Base-by-base conservation (phyloP, 1,140 invertebrate genomes). In the Aphidius gifuensis region DNA sequence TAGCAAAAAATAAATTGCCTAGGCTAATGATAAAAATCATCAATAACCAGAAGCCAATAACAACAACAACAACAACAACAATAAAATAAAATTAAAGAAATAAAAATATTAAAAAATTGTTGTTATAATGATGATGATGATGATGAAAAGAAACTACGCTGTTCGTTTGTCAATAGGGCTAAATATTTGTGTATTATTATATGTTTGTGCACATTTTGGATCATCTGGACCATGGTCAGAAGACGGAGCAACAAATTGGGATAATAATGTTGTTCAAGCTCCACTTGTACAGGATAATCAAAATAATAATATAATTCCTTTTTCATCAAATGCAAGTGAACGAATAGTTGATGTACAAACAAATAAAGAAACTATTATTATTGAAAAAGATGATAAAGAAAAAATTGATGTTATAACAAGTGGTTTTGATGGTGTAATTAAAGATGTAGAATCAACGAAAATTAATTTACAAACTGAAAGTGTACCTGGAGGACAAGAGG, bases 141-240 rank as follows among this genome's bases (percentile, higher is more conserved):
- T 83, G 63, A 76, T 84, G 61, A 83, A 88, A 64, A 84, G 87
- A 66, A 90, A 89, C 75, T 88, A 88, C 84, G 80, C 88, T 74
- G 83, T 90, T 69, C 83, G 87, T 66, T 85, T 89, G 73, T 90
- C 88, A 76, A 87, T 90, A 68, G 83, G 90, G 53, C 83, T 89
- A 56, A 90, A 90, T 71, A 82, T 90, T 53, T 86, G 84, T 65
- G 88, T 90, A 46, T 76, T 90, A 39, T 74, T 90, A 55, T 90
- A 90, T 75, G 83, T 87, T n/a, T 85, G 84, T 65, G 82, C 82
- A 56, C 83, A 86, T 67, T 74, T 82, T 60, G 75, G 79, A 23
- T 71, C 78, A 43, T 75, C 76, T 23, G 77, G 75, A n/a, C 74
- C 79, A 16, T 81, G 79, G 79, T 68, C 80, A 66, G 79, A 81